Percentiles rank a stretch among this genome's conserved stretches.
phyloP scores from a whole-genome alignment of 2,888 invertebrate species.

The Xanthorhoe spadicearia region DNA sequence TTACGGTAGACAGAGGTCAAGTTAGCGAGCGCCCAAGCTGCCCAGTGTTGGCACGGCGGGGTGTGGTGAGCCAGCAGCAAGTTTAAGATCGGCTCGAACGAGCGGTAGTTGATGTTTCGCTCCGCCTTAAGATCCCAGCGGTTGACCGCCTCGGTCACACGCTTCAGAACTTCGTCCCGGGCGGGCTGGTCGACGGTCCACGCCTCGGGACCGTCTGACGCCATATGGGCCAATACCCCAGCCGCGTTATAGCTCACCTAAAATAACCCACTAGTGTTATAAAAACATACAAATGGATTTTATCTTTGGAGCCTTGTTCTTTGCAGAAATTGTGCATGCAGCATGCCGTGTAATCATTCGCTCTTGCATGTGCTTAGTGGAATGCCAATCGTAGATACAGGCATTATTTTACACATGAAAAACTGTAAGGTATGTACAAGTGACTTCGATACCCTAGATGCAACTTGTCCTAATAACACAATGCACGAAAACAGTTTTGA shows the following conservation, averaged over 20 bases:
- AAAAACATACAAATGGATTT: too few species aligned
- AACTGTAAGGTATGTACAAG: too few species aligned
- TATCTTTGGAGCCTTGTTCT: too few species aligned
- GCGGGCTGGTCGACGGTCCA: conserved; percentile 92
- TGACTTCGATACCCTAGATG: too few species aligned
- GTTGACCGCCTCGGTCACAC: conserved; percentile 92
- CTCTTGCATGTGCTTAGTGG: too few species aligned
- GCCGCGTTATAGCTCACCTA: conserved; percentile 97
- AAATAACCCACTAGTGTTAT: background rate
- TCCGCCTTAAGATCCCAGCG: conserved; percentile 95
- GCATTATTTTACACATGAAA: too few species aligned
- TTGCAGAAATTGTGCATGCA: background rate
- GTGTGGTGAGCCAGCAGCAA: conserved; percentile 93
- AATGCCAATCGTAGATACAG: too few species aligned
- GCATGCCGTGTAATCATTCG: too few species aligned
- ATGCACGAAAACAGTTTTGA: too few species aligned
- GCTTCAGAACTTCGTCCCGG: conserved; percentile 88
- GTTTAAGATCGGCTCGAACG: conserved; percentile 95
- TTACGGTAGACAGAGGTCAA: conserved; percentile 96
- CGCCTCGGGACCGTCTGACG: conserved; percentile 93
- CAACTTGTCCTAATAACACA: too few species aligned
- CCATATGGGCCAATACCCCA: conserved; percentile 97
- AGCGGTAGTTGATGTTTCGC: conserved; percentile 97
- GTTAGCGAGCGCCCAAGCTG: conserved; percentile 98
- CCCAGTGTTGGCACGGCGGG: conserved; percentile 97